Percentiles rank a stretch among this genome's conserved stretches.
Conservation (phyloP, 2,113 vertebrate genomes). For the Pelvicachromis taeniatus region DNA sequence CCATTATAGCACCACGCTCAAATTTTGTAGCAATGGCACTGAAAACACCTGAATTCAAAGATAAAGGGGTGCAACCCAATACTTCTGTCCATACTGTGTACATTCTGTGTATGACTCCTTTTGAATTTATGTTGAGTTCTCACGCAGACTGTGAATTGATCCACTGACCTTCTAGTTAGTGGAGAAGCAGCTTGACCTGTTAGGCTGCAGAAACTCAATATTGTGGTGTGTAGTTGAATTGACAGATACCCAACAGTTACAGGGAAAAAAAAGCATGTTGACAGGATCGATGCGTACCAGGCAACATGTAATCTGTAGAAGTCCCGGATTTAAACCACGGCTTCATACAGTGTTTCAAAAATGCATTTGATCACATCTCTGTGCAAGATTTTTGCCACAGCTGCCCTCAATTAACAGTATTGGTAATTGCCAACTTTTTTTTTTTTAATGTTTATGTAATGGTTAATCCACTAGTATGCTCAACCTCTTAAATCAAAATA, state of each 20-base stretch:
- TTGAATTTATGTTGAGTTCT: neutral
- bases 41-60: neutral
- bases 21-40: neutral
- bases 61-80: neutral
- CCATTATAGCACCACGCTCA: rapidly evolving
- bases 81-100: neutral
- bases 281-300: neutral
- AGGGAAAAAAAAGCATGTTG: neutral
- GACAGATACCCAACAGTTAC: neutral
- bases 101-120: neutral
- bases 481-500: too few species aligned
- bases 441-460: too few species aligned
- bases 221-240: neutral
- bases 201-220: neutral
- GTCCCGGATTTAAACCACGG: neutral
- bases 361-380: neutral
- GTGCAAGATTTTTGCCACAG: too few species aligned
- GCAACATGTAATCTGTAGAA: neutral
- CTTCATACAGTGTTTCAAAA: neutral
- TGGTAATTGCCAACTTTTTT: too few species aligned
- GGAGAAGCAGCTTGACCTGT: neutral
- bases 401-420: too few species aligned
- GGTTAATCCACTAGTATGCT: too few species aligned
- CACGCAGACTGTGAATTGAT: neutral
- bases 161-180: neutral